These are phyloP conservation scores for Salminus brasiliensis DNA, from an alignment of 2,113 vertebrate genomes.

Conservation along the genomic window DNA sequence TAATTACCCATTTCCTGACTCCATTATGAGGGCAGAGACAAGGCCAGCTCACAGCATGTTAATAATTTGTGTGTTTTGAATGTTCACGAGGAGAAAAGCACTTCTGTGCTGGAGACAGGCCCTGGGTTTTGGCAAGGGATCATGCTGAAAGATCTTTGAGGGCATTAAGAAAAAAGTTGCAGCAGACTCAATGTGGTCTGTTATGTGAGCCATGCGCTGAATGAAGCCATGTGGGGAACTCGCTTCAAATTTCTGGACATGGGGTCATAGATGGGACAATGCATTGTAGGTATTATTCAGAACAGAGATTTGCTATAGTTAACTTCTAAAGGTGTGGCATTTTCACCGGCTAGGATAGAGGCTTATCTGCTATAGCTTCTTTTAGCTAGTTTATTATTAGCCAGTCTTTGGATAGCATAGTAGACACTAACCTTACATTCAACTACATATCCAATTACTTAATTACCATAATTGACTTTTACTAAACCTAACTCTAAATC, in stretches of 20 bases:
- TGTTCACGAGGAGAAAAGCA: background rate
- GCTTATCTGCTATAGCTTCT: too few species aligned
- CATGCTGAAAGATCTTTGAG: background rate
- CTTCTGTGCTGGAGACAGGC: constrained; percentile 1
- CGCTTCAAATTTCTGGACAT: background rate
- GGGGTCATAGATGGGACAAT: background rate
- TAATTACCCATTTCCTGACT: constrained; percentile 45
- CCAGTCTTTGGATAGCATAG: too few species aligned
- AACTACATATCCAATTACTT: too few species aligned
- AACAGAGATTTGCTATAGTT: background rate
- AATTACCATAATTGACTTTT: too few species aligned
- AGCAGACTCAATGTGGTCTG: background rate
- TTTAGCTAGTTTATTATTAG: too few species aligned
- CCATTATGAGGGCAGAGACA: constrained; percentile 14
- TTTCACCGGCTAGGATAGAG: too few species aligned
- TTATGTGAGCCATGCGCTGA: background rate
- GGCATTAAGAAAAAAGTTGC: background rate
- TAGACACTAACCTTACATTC: too few species aligned
- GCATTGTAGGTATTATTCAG: background rate
- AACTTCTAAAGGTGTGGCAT: too few species aligned
- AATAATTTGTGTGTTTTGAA: constrained; percentile 33
- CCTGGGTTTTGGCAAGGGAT: constrained; percentile 6
- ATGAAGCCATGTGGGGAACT: background rate
- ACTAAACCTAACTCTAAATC: too few species aligned
- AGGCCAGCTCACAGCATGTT: constrained; percentile 1